Base-by-base conservation (phyloP, 2,113 vertebrate genomes). In the Dolichallabes microphthalmus region DNA sequence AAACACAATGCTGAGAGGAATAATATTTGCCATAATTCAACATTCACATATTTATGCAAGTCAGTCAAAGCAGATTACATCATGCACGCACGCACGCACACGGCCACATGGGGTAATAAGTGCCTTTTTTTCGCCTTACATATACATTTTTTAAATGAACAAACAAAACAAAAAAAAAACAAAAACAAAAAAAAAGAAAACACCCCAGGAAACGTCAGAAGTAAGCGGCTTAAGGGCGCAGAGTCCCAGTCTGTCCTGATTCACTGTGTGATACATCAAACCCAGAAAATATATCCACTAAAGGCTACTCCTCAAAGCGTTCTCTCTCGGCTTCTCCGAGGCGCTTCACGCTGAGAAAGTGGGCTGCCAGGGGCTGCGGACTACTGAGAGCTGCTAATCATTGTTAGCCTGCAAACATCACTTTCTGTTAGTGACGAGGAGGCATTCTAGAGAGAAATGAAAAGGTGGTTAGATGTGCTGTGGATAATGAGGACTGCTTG, bases 211-310 rank as follows among this genome's bases (percentile, higher is more conserved):
- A 57, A 63, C 22, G 14, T 27, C 76, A 64, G 73, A 55, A 77
- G 39, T 27, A 27, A 84, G 61, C 82, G 84, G 77, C 85, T 78
- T 88, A 45, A 78, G 81, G 87, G 76, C 57, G 77, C 69, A 27
- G 78, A 84, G 20, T 63, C 82, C 60, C 52, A 66, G 66, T 87
- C 81, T 83, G 66, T 80, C 76, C 53, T 35, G 77, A 86, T 86
- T 81, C 66, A 74, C 85, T 81, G 64, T 88, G 85, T 86, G 61
- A 83, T 77, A 75, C 85, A 86, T 88, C 75, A 88, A 86, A 88
- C 79, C 61, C 71, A 81, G 63, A 88, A 83, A 82, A 88, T 22
- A 88, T 61, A 86, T 86, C 82, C 85, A 88, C 68, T 86, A 81
- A 83, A 86, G 87, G 74, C 74, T 63, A 79, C 64, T 64, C 79